A percentile compares a stretch with the other conserved stretches of the same genome.
phyloP scores from a whole-genome alignment of 64 coral and sea anemone species.

The Montipora efflorescens region DNA sequence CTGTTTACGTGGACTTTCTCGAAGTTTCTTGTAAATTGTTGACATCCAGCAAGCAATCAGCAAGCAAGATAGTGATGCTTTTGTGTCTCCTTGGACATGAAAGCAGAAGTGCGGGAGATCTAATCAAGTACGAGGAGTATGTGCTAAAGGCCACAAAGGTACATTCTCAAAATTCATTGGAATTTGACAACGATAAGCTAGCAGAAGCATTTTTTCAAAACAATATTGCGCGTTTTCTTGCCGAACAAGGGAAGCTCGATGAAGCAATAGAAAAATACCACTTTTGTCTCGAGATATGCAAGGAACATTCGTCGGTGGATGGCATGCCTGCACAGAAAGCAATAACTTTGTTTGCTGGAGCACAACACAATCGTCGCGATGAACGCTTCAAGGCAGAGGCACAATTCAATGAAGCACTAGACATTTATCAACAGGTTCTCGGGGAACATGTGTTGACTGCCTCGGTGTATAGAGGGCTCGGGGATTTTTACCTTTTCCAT shows the following conservation, averaged over 20 bases:
- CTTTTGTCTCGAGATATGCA: neutral
- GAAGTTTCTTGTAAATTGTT: neutral
- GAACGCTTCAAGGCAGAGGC: neutral
- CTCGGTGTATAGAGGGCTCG: neutral
- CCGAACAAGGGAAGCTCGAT: neutral
- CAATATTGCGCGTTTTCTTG: slow-evolving; percentile 27
- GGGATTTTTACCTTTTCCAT: slow-evolving; percentile 47
- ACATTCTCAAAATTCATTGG: neutral
- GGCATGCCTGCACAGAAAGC: slow-evolving; percentile 2
- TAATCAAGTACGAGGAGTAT: slow-evolving; percentile 14
- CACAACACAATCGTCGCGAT: slow-evolving; percentile 11
- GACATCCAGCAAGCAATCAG: neutral
- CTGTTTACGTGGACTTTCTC: slow-evolving; percentile 10
- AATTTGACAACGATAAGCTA: slow-evolving; percentile 29
- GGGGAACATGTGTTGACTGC: slow-evolving; percentile 38
- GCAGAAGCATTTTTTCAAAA: slow-evolving; percentile 35
- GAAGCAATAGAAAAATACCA: neutral
- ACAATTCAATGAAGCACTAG: slow-evolving; percentile 16
- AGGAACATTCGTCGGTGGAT: neutral
- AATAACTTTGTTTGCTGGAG: slow-evolving; percentile 10
- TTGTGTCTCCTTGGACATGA: slow-evolving; percentile 51
- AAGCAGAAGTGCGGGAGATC: slow-evolving; percentile 27
- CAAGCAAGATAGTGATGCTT: neutral
- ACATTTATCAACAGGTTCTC: slow-evolving; percentile 15
- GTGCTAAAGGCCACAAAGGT: neutral